Evolutionary conservation across 2,113 vertebrate genomes (phyloP), one percentile per base, ranked within the genome.

Genomic region (Passer domesticus): DNA sequence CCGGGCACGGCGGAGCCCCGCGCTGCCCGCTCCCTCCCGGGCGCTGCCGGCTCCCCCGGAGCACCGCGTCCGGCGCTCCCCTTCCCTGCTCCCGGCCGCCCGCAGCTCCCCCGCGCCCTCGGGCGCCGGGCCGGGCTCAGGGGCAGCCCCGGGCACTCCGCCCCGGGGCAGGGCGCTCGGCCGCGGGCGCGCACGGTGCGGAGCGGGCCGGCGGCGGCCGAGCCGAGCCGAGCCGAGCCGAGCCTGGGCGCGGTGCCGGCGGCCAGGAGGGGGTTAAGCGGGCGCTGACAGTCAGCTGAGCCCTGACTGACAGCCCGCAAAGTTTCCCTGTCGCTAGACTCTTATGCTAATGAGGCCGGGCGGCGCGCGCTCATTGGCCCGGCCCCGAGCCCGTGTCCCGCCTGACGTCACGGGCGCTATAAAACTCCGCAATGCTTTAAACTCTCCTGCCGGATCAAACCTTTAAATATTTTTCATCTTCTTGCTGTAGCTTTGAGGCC

Each of bases 401-500:
- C 98, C 98, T 96, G 99, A 99, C 99, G 99, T 99, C 99, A 99
- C 97, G 96, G 97, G 97, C 58, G 98, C 99, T 99, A 99, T 99
- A 99, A 99, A 99, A 99, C 98, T 98, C 98, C 96, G 99, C 98
- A 98, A 98, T 98, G 99, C 99, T 99, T 99, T 99, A 99, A 99
- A 99, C 98, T 99, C 98, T 98, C 98, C 98, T 98, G 98, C 98
- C 98, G 98, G 98, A 98, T 98, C 99, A 99, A 98, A 94, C 98
- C 98, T 98, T 98, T 98, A 98, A 99, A 98, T 98, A 97, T 98
- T 97, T 98, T 97, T 97, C 97, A 97, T 97, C 97, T 96, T 93
- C 84, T 93, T 49, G 95, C 97, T 73, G 97, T 95, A 95, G 96
- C 93, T 97, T 91, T 89, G 96, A 91, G 93, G 94, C 84, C 76